Evolutionary conservation across 23 tunicate genomes (phyloP).

Genomic region (Ciona savignyi): DNA sequence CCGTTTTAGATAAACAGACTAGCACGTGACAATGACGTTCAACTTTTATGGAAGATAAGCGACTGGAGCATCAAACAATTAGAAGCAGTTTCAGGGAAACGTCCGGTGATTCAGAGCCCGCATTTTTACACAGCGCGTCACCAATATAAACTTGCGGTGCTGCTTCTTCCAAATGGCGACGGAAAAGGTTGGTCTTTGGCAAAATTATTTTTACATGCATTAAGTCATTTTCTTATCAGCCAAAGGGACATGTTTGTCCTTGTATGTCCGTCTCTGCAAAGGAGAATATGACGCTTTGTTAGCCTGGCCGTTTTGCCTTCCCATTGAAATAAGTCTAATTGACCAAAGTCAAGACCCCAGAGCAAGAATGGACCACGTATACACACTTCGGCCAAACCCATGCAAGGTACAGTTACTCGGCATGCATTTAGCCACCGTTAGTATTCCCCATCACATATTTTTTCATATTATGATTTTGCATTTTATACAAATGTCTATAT

Average conservation of each 20-base stretch:
- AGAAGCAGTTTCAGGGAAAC: conserved; percentile 46
- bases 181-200: conserved; percentile 28
- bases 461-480: neutral
- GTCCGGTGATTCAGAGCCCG: conserved; percentile 34
- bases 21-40: conserved; percentile 5
- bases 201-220: neutral
- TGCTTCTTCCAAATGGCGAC: conserved; percentile 60
- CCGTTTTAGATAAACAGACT: neutral
- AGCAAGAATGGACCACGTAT: conserved; percentile 27
- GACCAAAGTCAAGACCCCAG: conserved; percentile 82
- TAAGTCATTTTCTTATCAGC: conserved; percentile 9
- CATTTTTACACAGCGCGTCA: conserved; percentile 49
- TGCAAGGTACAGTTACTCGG: conserved; percentile 38
- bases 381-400: conserved; percentile 42
- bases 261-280: conserved; percentile 54
- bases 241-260: conserved; percentile 38
- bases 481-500: neutral
- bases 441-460: neutral
- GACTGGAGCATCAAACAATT: conserved; percentile 34
- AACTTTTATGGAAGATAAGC: conserved; percentile 61
- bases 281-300: conserved; percentile 64
- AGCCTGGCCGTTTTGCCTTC: conserved; percentile 49
- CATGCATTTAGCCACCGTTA: too few relatives aligned
- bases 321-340: conserved; percentile 29
- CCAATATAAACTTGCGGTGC: conserved; percentile 49